phyloP scores from a whole-genome alignment of 2,113 vertebrate species.

The Muscicapa adusta region DNA sequence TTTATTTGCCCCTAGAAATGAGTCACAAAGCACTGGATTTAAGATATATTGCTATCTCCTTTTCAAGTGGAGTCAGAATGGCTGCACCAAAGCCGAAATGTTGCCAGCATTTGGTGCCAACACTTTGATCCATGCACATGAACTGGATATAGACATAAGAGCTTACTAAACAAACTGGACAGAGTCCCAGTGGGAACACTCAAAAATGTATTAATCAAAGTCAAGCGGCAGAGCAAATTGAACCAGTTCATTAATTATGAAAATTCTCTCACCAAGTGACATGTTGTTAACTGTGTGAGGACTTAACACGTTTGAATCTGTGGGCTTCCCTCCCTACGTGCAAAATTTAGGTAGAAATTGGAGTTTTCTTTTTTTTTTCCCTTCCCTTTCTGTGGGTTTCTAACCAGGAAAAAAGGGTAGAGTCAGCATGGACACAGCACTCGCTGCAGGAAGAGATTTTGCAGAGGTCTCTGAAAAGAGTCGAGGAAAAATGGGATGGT shows the following conservation, averaged over 20 bases:
- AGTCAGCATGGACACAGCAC: too few relatives aligned
- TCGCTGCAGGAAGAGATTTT: background rate
- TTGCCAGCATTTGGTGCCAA: slow-evolving; percentile 47
- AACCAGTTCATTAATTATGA: slow-evolving; percentile 82
- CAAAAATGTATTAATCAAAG: slow-evolving; percentile 77
- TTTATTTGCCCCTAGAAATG: background rate
- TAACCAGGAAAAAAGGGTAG: rapidly evolving
- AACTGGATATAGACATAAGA: slow-evolving; percentile 71
- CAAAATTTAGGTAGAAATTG: background rate
- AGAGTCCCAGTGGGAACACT: slow-evolving; percentile 70
- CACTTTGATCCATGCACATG: slow-evolving; percentile 64
- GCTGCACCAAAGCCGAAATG: background rate
- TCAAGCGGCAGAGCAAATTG: slow-evolving; percentile 76
- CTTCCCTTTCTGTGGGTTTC: background rate
- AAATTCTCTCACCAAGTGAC: slow-evolving; percentile 77
- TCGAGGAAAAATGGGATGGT: background rate
- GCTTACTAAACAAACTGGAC: slow-evolving; percentile 75
- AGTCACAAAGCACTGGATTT: background rate
- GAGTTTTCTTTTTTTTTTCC: background rate
- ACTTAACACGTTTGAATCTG: slow-evolving; percentile 64
- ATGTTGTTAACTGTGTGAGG: slow-evolving; percentile 71
- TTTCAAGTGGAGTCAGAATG: slow-evolving; percentile 43
- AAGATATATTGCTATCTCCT: slow-evolving; percentile 44
- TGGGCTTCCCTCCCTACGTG: background rate
- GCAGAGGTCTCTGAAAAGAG: background rate